A percentile compares a stretch with the other conserved stretches of the same genome.
Evolutionary conservation across 2,797 vertebrate genomes (phyloP).

Genomic region (Aplochiton taeniatus): DNA sequence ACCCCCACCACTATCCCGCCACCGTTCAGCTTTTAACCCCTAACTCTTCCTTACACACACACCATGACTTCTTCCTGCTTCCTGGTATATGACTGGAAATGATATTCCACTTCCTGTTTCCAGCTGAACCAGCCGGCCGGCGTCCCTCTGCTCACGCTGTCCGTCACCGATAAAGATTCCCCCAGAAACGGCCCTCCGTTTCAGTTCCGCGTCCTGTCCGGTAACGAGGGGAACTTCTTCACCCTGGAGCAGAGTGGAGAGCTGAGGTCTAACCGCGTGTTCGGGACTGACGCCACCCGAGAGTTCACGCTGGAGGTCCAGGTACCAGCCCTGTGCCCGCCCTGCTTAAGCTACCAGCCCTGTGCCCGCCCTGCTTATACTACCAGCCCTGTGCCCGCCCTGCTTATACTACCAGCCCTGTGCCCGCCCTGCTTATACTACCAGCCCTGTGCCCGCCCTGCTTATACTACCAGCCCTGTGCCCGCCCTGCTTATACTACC

Average conservation of each 20-base stretch:
- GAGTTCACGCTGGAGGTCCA: slow-evolving; percentile 87
- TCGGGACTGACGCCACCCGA: slow-evolving; percentile 80
- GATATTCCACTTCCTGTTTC: not conserved
- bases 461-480: too few species aligned
- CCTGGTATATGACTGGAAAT: not conserved
- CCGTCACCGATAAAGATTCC: slow-evolving; percentile 89
- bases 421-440: too few species aligned
- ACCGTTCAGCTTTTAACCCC: too few species aligned
- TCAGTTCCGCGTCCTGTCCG: slow-evolving; percentile 83
- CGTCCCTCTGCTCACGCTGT: slow-evolving; percentile 82
- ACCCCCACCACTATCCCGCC: too few species aligned
- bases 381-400: too few species aligned
- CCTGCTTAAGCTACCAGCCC: too few species aligned
- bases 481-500: too few species aligned
- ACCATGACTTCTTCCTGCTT: not conserved
- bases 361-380: too few species aligned
- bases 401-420: too few species aligned
- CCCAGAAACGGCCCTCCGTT: slow-evolving; percentile 91
- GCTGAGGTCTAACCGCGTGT: slow-evolving; percentile 69
- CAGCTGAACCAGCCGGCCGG: slow-evolving; percentile 91
- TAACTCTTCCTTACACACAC: not conserved
- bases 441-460: too few species aligned
- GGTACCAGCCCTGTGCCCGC: slow-evolving; percentile 32
- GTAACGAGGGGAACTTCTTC: slow-evolving; percentile 84
- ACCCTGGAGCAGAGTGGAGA: slow-evolving; percentile 84